phyloP scores from a whole-genome alignment of 2,888 invertebrate species.

The Fissipunctia ypsillon region DNA sequence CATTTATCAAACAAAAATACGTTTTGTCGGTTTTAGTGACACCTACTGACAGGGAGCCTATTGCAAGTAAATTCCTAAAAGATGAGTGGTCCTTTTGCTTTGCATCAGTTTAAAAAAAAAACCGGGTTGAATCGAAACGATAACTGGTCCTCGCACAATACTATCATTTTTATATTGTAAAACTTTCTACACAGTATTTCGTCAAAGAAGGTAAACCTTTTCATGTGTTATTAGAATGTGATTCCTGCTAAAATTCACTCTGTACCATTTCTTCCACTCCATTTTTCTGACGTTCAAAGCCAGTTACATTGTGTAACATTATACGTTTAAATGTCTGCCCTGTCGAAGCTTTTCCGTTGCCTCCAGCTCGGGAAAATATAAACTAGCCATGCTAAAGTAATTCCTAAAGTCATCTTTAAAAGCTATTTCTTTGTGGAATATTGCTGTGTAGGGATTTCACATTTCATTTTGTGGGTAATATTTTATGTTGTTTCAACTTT shows the following conservation, averaged over 20 bases:
- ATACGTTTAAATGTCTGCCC: slow-evolving; percentile 18
- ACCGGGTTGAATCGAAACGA: neutral
- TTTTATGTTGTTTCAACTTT: neutral
- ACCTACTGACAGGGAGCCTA: neutral
- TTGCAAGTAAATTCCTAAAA: neutral
- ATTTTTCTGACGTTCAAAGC: slow-evolving; percentile 5
- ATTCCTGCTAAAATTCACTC: neutral
- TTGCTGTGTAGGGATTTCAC: neutral
- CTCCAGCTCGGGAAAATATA: slow-evolving; percentile 11
- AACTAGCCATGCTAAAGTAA: slow-evolving; percentile 2
- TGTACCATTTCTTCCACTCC: neutral
- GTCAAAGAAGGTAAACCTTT: neutral
- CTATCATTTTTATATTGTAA: neutral
- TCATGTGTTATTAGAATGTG: neutral
- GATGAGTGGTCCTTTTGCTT: no score
- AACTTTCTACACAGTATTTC: neutral
- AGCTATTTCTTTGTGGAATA: slow-evolving; percentile 15
- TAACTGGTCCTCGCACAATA: neutral
- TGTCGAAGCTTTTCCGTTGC: slow-evolving; percentile 23
- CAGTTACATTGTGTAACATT: slow-evolving; percentile 27
- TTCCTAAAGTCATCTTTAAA: slow-evolving; percentile 3
- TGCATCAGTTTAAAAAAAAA: neutral
- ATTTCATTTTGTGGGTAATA: slow-evolving; percentile 13
- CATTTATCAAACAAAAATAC: no score
- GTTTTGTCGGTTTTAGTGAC: no score